Conservation (phyloP, 2,113 vertebrate genomes). For the Pristiophorus japonicus region DNA sequence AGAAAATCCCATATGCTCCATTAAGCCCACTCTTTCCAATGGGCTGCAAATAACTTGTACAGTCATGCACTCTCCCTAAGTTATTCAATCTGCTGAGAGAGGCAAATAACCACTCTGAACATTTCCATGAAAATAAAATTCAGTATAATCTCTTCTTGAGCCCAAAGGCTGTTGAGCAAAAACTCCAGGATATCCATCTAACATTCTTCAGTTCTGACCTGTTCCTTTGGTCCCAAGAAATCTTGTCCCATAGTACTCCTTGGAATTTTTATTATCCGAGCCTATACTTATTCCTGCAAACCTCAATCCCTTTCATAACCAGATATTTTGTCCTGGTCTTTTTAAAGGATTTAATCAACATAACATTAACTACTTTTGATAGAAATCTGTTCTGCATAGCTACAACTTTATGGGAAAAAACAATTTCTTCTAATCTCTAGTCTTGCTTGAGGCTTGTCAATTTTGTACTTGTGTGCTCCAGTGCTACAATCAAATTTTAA, state of each 20-base stretch:
- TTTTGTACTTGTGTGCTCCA: constrained; percentile 9
- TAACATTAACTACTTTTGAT: constrained; percentile 1
- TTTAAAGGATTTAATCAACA: constrained; percentile 22
- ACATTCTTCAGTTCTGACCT: not conserved
- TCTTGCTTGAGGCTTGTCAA: constrained; percentile 35
- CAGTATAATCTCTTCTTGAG: not conserved
- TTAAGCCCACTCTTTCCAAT: not conserved
- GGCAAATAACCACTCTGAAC: not conserved
- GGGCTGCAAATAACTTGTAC: not conserved
- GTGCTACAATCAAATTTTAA: constrained; percentile 27
- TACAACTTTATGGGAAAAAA: not conserved
- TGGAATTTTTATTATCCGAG: not conserved
- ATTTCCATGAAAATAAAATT: constrained; percentile 2
- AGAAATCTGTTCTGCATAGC: constrained; percentile 21
- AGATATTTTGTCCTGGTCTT: constrained; percentile 22
- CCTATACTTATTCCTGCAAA: not conserved
- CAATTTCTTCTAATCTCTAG: constrained; percentile 25
- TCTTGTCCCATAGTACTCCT: not conserved
- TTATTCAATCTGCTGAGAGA: not conserved
- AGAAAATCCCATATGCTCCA: not conserved
- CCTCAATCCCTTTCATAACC: constrained; percentile 10
- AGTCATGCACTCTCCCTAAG: no score
- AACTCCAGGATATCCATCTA: not conserved
- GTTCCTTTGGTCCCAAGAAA: not conserved
- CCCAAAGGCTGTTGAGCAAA: not conserved